Evolutionary conservation across 2,888 invertebrate species (phyloP), one percentile per base, ranked within the genome.

Genomic region (Himalopsyche kuldschensis): DNA sequence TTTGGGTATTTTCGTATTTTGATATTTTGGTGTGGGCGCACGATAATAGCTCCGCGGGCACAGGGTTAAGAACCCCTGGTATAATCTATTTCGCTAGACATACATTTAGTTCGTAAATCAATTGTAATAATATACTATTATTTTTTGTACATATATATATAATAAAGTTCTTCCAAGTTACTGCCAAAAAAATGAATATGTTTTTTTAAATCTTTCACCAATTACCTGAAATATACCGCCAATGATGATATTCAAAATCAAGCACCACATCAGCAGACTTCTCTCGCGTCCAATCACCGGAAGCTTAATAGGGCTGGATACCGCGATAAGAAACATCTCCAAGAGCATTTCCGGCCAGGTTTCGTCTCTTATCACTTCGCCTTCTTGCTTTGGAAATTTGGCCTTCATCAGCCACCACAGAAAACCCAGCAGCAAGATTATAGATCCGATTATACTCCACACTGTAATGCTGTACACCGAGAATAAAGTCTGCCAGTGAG

Each of bases 401-500:
- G 75, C 31, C 55, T 82, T 84, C 86, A 86, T 85, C 63, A 82
- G 32, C 84, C 85, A 86, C 84, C 85, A 85, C n/a, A 85, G 46
- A 48, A 83, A 32, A 3, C 81, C 84, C 4, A 75, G 27, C 2
- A 83, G 30, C 8, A 84, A 30, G 15, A 80, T 46, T 2, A 77
- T 81, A 10, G 55, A 75, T 15, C 83, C 47, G 17, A 86, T 84
- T 0, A 85, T 15, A 15, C 30, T 32, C 85, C 84, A 86, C 8
- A 84, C 85, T 0, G 77, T 69, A 0, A 46, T 80, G 48, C 76
- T 84, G 84, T 89, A 90, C 41, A 89, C 83, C 20, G 83, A 79
- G 41, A 90, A 89, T 5, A 90, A 88, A 69, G 89, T 88, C 79
- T 89, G 86, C 90, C 90, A 91, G 82, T 90, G 89, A 1, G 91